Evolutionary conservation across 1,140 invertebrate genomes (phyloP).

Genomic region (Bilobella aurantiaca): DNA sequence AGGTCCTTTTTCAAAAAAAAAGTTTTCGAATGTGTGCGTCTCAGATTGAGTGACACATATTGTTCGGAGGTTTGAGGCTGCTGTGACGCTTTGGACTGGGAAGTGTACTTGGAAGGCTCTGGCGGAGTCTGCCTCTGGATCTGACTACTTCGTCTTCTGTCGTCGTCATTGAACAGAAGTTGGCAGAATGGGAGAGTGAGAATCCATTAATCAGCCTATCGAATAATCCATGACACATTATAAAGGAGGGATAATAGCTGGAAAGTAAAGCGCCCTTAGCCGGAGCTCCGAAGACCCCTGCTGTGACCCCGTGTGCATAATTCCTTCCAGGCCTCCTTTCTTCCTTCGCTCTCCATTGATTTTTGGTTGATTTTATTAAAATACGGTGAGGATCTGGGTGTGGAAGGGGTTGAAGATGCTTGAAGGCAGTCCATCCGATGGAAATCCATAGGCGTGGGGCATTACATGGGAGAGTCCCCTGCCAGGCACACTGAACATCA

Average conservation of each 20-base stretch:
- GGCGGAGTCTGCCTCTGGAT: too few relatives aligned
- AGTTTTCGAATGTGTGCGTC: background rate
- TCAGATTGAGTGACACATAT: slow-evolving; percentile 32
- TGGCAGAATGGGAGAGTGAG: slow-evolving; percentile 28
- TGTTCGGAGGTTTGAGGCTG: slow-evolving; percentile 21
- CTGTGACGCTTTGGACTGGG: too few relatives aligned
- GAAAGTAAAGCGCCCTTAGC: slow-evolving; percentile 33
- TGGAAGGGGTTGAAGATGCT: background rate
- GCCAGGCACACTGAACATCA: background rate
- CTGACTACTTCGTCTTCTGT: too few relatives aligned
- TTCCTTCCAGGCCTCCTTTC: slow-evolving; percentile 9
- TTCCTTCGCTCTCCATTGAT: background rate
- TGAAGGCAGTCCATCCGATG: background rate
- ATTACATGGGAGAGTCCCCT: too few relatives aligned
- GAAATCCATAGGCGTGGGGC: too few relatives aligned
- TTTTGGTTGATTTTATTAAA: slow-evolving; percentile 8
- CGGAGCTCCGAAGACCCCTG: slow-evolving; percentile 28
- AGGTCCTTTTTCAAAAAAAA: slow-evolving; percentile 2
- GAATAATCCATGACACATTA: slow-evolving; percentile 35
- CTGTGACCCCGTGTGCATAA: slow-evolving; percentile 34
- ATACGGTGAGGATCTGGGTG: background rate
- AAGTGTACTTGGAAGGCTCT: too few relatives aligned
- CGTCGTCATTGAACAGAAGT: slow-evolving; percentile 13
- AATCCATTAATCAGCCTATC: slow-evolving; percentile 36
- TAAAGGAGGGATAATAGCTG: slow-evolving; percentile 7